Base-by-base conservation (phyloP, 2,113 vertebrate genomes). In the Cochlearius cochlearius region DNA sequence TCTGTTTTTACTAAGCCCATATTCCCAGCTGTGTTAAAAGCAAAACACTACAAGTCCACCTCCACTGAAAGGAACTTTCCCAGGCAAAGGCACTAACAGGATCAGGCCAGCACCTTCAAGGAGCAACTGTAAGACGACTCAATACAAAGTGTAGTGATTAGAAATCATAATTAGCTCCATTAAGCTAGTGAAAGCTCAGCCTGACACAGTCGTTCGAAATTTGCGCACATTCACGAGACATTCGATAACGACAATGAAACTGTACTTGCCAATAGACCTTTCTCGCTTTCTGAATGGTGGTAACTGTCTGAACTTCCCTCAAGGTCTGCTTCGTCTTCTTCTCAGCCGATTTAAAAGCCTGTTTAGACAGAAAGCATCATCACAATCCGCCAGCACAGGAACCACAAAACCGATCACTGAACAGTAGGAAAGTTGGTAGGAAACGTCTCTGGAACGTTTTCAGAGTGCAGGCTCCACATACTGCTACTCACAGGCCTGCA, bases 291-390 rank as follows among this genome's bases (percentile, higher is more conserved):
- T 99, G 99, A 94, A 99, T 99, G 94, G 99, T 99, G 79, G 97
- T 99, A 39, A 99, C 99, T 0, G 99, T 99, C 96, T 99, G 99
- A 20, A 99, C 99, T 79, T 99, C 99, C 97, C 99, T 99, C 73
- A 99, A 95, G 0, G 99, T 99, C 95, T 99, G 98, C 69, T 99
- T 99, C 4, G 99, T 99, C 97, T 99, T 99, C 96, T 99, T 99
- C 98, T 99, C 99, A 30, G 99, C 99, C 25, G 99, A 99, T 96
- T 99, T 99, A 95, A 99, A 99, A 14, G 99, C 99, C 99, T 99
- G 49, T 56, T 76, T 39, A 77, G 69, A 69, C 29, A 97, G 60
- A 95, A 22, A 74, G 32, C 88, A 60, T 0, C 14, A 25, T 66
- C 19, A 6, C 3, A 45, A 36, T 1, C 53, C 1, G 1, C 6